These are phyloP conservation scores for Agrotis puta DNA, from an alignment of 2,888 invertebrate species.

Conservation along the genomic window DNA sequence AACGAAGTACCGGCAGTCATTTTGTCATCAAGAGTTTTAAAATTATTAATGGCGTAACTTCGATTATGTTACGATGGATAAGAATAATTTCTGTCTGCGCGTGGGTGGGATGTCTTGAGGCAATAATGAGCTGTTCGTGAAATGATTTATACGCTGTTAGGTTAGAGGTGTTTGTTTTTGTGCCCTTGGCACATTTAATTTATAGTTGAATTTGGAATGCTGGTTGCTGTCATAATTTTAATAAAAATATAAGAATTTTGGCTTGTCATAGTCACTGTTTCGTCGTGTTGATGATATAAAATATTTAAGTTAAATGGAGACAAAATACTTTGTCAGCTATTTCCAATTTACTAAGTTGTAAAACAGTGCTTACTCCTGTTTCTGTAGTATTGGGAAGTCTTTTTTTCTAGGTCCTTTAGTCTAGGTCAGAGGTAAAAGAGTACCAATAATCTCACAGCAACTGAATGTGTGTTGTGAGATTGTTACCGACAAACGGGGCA, in stretches of 20 bases:
- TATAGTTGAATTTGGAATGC: neutral
- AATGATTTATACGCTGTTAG: constrained; percentile 39
- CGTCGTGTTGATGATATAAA: too few species aligned
- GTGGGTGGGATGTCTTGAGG: constrained; percentile 39
- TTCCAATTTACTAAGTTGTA: too few species aligned
- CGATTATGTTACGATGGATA: constrained; percentile 52
- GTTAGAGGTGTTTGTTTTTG: constrained; percentile 23
- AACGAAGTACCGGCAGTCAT: constrained; percentile 7
- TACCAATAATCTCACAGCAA: too few species aligned
- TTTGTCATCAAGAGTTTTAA: constrained; percentile 34
- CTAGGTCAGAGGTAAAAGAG: too few species aligned
- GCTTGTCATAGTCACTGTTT: neutral
- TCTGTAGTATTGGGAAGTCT: too few species aligned
- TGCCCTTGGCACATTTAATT: constrained; percentile 29
- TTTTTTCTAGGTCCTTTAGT: too few species aligned
- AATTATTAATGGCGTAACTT: constrained; percentile 44
- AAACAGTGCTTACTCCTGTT: too few species aligned
- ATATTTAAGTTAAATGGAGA: too few species aligned
- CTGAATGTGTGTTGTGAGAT: too few species aligned
- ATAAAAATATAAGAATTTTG: neutral
- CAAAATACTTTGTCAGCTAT: too few species aligned
- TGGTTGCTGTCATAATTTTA: neutral
- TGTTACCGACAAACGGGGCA: too few species aligned
- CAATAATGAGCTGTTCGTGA: constrained; percentile 16
- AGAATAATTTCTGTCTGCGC: constrained; percentile 16